Evolutionary conservation across 2,797 vertebrate species (phyloP).

Genomic region (Acropternis orthonyx): DNA sequence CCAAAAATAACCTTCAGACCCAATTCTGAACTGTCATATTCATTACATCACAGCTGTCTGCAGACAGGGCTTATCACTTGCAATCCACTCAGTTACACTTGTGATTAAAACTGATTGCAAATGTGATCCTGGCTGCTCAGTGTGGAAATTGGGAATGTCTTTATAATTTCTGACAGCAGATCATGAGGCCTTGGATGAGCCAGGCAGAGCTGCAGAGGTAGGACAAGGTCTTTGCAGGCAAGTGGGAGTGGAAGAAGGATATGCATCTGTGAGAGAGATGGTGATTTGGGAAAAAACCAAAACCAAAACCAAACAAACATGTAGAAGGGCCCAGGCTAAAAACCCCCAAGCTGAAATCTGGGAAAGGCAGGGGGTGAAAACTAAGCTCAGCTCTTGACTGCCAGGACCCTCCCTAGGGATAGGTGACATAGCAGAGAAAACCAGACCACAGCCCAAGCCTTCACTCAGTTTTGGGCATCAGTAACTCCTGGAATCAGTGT

Average conservation of each 20-base stretch:
- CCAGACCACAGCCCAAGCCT: background rate
- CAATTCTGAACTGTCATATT: constrained; percentile 63
- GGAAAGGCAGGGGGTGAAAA: background rate
- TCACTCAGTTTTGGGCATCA: background rate
- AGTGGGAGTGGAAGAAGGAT: background rate
- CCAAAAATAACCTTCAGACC: constrained; percentile 49
- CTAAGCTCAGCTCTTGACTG: background rate
- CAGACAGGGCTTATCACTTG: constrained; percentile 21
- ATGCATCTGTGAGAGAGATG: background rate
- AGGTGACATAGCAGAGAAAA: background rate
- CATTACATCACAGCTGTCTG: constrained; percentile 59
- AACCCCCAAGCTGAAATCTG: accelerated
- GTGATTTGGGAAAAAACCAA: background rate
- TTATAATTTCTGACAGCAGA: constrained; percentile 58
- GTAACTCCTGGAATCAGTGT: background rate
- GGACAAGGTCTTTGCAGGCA: background rate
- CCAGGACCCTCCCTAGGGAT: background rate
- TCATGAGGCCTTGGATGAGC: constrained; percentile 23
- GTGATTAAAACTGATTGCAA: constrained; percentile 72
- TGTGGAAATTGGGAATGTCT: constrained; percentile 45
- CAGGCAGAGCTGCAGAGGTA: background rate
- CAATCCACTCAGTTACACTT: constrained; percentile 56
- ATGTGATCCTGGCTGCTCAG: constrained; percentile 46
- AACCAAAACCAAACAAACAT: too few relatives aligned
- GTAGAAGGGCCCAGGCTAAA: background rate